Conservation (phyloP, 2,888 invertebrate genomes). For the Lepidonotus clava region DNA sequence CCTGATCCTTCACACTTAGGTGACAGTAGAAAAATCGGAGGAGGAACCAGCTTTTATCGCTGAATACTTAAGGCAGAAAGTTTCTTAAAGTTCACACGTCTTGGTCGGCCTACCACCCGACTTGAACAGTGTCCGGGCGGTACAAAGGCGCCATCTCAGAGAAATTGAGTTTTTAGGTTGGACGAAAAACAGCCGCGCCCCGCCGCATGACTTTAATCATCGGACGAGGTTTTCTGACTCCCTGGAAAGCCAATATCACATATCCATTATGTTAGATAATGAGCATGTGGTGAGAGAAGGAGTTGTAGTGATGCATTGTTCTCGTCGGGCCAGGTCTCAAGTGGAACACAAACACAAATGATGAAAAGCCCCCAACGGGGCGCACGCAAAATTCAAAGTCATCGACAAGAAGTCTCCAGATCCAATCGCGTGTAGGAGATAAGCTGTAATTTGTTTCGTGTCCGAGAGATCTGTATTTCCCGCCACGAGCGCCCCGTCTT, state of each 20-base stretch:
- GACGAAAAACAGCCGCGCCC: background rate
- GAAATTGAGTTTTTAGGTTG: background rate
- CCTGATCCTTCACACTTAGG: too few relatives aligned
- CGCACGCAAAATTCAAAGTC: conserved; percentile 35
- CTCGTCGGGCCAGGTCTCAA: conserved; percentile 18
- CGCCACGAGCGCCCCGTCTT: background rate
- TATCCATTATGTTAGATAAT: conserved; percentile 50
- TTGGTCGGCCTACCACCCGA: too few relatives aligned
- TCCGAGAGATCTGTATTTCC: conserved; percentile 27
- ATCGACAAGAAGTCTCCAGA: background rate
- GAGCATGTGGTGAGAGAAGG: conserved; percentile 28
- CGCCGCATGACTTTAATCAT: conserved; percentile 33
- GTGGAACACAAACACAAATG: conserved; percentile 40
- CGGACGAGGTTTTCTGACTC: conserved; percentile 15
- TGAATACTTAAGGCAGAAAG: too few relatives aligned
- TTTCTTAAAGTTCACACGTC: too few relatives aligned
- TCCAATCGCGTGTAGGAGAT: conserved; percentile 49
- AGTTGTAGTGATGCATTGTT: conserved; percentile 11
- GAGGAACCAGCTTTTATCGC: too few relatives aligned
- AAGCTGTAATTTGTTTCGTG: conserved; percentile 49
- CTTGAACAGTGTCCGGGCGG: too few relatives aligned
- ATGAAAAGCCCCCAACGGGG: conserved; percentile 24
- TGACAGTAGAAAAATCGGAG: too few relatives aligned
- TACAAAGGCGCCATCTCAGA: background rate
- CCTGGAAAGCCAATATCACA: conserved; percentile 48